Evolutionary conservation across 2,797 vertebrate species (phyloP), one percentile per base, ranked within the genome.

Genomic region (Echeneis naucrates): DNA sequence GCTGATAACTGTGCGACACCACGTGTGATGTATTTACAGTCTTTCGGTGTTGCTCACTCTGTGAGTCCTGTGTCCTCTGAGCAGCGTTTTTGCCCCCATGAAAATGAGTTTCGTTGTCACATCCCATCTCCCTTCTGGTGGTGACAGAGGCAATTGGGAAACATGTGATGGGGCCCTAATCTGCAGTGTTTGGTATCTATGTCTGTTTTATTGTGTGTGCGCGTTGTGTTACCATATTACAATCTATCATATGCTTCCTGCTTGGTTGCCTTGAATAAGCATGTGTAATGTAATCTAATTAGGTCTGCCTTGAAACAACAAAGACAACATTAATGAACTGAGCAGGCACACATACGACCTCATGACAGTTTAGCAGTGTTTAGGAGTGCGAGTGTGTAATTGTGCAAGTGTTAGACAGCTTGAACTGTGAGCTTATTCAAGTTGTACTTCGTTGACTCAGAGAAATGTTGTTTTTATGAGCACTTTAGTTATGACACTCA

Each of bases 261-360:
- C 76, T 77, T 47, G 63, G 57, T 35, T 80, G 61, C 53, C 56
- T 77, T 64, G 62, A 70, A 63, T 65, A 56, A 75, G 47, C 2
- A 1, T 70, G 57, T 78, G 66, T 59, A 72, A 69, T 77, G 40
- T 72, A 72, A 84, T 85, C 82, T 78, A 85, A 88, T 87, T 87
- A 84, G 55, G 68, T 72, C 27, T 67, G 74, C 68, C 53, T 69
- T 70, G 63, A 75, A 54, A 71, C 53, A 67, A 82, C 77, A 75
- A 72, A 85, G 72, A 70, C 72, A 62, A 66, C 58, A 84, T 84
- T 80, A 80, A 88, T 82, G 74, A 80, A 78, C 45, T 72, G 73
- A 50, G 56, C 65, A 55, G 8, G 53, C 44, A 53, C 24, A n/a
- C 17, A 53, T 50, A 65, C 30, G 37, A 19, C 24, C n/a, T 48